Evolutionary conservation across 2,797 vertebrate genomes (phyloP), one percentile per base, ranked within the genome.

Genomic region (Cossypha caffra): DNA sequence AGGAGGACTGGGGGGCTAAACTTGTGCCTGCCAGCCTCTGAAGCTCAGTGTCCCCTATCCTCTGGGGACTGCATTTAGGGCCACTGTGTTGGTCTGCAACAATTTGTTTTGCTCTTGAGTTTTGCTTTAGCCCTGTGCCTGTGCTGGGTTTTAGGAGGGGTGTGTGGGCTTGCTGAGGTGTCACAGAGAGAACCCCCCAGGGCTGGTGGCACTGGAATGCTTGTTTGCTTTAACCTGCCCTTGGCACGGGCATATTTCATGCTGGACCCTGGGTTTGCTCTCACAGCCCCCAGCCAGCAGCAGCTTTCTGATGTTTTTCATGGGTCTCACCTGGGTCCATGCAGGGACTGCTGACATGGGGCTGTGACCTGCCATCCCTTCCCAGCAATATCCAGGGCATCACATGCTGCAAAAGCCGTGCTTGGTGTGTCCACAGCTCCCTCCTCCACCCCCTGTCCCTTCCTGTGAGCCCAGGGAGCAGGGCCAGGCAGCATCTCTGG

Each of bases 81-180:
- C 59, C 29, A 12, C 24, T 37, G 3, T 2, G 2, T 19, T 51
- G 45, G 8, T 25, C 48, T 86, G 37, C 33, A 55, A 1, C 21
- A 28, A 4, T 31, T 58, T 9, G 1, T 33, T 25, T 33, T 35
- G 21, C 31, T 73, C 61, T 18, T 11, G 64, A 52, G 51, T 48
- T 76, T 73, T 64, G 61, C 25, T 64, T 48, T 25, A 63, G 45
- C 66, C 28, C 24, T 2, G 18, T 76, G 38, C 55, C 69, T 11
- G 5, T 16, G 1, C 1, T 62, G 31, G 1, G 0, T 10, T 0
- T 37, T 0, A 0, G 35, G 59, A 15, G n/a, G 35, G 20, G 7
- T 40, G 38, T 9, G 6, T 45, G 62, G 37, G 28, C 48, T 80
- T 16, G 0, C 35, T 35, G 29, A 18, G 45, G 45, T 42, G 43